Conservation (phyloP, 2,113 vertebrate species). For the Carettochelys insculpta region DNA sequence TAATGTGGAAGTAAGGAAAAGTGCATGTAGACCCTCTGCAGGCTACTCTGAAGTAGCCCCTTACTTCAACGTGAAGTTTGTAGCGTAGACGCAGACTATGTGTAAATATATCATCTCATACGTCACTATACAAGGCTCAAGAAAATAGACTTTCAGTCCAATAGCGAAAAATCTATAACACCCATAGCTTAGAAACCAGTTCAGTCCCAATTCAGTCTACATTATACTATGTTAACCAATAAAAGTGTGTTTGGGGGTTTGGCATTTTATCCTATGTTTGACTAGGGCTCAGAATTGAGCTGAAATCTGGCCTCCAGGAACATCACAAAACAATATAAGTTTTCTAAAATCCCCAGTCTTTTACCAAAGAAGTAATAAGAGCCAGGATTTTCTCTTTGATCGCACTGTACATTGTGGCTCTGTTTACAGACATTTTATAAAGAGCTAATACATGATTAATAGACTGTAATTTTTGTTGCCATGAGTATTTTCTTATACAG, state of each 20-base stretch:
- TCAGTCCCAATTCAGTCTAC: not conserved
- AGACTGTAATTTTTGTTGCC: not conserved
- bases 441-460: not conserved
- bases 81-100: too few species aligned
- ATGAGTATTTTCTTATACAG: not conserved
- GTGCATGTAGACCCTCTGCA: too few species aligned
- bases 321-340: not conserved
- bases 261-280: not conserved
- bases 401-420: not conserved
- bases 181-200: conserved; percentile 22
- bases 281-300: not conserved
- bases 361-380: not conserved
- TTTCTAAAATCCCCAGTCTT: not conserved
- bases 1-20: too few species aligned
- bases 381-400: not conserved
- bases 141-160: conserved; percentile 12
- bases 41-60: too few species aligned
- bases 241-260: too few species aligned
- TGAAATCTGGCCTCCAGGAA: not conserved
- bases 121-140: not conserved
- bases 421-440: not conserved
- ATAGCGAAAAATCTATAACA: not conserved
- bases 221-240: conserved; percentile 5
- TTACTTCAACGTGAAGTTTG: too few species aligned
- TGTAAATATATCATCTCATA: not conserved